Conservation (phyloP, 2,113 vertebrate genomes). For the Hoplias malabaricus region DNA sequence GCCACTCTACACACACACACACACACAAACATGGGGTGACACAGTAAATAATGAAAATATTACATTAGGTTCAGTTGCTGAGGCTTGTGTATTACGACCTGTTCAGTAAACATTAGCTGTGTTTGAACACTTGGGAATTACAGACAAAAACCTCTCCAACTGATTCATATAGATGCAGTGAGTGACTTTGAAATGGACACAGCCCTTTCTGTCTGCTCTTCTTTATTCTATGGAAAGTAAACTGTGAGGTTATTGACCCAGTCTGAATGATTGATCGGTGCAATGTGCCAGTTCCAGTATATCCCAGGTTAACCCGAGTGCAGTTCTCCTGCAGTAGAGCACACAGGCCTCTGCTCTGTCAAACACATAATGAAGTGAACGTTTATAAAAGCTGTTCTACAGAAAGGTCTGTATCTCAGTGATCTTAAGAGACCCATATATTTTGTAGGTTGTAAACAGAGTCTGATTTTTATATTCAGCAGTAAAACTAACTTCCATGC, state of each 20-base stretch:
- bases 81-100: no score
- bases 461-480: no score
- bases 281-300: background rate
- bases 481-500: no score
- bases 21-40: background rate
- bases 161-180: background rate
- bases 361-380: background rate
- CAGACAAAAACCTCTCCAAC: no score
- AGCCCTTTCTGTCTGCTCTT: background rate
- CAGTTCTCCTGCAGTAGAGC: background rate
- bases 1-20: background rate
- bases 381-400: background rate
- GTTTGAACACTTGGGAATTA: no score
- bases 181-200: background rate
- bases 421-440: no score
- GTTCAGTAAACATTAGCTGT: background rate
- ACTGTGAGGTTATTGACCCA: background rate
- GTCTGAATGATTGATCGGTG: background rate
- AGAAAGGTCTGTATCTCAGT: background rate
- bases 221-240: conserved; percentile 17
- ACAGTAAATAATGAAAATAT: no score
- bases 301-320: background rate
- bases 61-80: no score
- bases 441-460: no score
- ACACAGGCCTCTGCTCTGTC: background rate